phyloP scores from a whole-genome alignment of 2,888 invertebrate genomes.

The Patella ulyssiponensis region DNA sequence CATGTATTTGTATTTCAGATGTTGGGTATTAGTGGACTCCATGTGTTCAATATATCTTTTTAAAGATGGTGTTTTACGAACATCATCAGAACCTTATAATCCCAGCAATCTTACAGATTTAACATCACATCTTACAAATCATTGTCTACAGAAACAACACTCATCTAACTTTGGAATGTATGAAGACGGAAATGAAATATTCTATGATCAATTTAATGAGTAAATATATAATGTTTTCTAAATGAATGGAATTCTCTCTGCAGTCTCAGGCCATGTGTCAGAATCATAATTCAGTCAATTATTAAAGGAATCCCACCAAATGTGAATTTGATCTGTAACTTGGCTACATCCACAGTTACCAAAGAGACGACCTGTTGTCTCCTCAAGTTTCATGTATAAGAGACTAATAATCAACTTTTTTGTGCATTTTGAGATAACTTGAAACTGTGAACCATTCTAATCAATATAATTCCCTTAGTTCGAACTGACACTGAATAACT shows the following conservation, averaged over 20 bases:
- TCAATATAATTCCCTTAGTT: too few relatives aligned
- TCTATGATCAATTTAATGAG: slow-evolving; percentile 59
- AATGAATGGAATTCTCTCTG: slow-evolving; percentile 26
- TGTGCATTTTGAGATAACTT: too few relatives aligned
- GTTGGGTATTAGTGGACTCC: slow-evolving; percentile 59
- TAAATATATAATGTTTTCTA: slow-evolving; percentile 11
- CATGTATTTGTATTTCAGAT: slow-evolving; percentile 36
- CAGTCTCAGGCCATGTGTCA: slow-evolving; percentile 48
- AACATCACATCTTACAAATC: slow-evolving; percentile 62
- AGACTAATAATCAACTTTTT: too few relatives aligned
- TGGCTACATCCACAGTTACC: not conserved
- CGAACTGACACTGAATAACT: too few relatives aligned
- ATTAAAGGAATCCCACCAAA: slow-evolving; percentile 50
- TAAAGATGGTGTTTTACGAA: slow-evolving; percentile 59
- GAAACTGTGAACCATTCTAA: too few relatives aligned
- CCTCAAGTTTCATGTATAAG: too few relatives aligned
- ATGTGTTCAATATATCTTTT: slow-evolving; percentile 54
- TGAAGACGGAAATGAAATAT: slow-evolving; percentile 65
- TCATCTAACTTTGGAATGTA: slow-evolving; percentile 58
- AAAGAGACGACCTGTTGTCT: too few relatives aligned
- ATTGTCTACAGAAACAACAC: slow-evolving; percentile 54
- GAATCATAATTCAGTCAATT: slow-evolving; percentile 50
- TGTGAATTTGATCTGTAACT: slow-evolving; percentile 32
- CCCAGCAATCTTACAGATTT: slow-evolving; percentile 46
- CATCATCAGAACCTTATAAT: slow-evolving; percentile 56